Base-by-base conservation (phyloP, 2,888 invertebrate genomes). In the Choreutis nemorana region DNA sequence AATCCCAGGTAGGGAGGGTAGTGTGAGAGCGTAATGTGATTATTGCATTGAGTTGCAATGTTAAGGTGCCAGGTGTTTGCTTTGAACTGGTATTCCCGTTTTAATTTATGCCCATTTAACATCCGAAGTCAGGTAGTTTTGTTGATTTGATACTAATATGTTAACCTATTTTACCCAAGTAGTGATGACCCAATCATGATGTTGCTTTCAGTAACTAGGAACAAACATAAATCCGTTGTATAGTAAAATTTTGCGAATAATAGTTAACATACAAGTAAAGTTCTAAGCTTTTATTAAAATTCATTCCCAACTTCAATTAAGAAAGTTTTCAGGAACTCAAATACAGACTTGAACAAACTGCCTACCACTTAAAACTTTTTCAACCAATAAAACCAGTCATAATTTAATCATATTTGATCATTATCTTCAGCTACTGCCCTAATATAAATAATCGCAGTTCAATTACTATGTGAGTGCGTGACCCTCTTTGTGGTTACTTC, bases 371-470 rank as follows among this genome's bases (percentile, higher is more conserved):
- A n/a, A n/a, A n/a, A n/a, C n/a, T n/a, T n/a, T n/a, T n/a, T n/a
- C n/a, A n/a, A n/a, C n/a, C n/a, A n/a, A n/a, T n/a, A n/a, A n/a
- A n/a, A n/a, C n/a, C n/a, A n/a, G n/a, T n/a, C n/a, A n/a, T n/a
- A 18, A 18, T 18, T 5, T 18, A 6, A 18, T 18, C 5, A 18
- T 6, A 18, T 30, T 31, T 15, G 43, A 43, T 46, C 42, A 44
- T 48, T 55, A 56, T 59, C 53, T 52, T 34, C 39, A 37, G n/a
- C 32, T 31, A 40, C 42, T 40, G n/a, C 50, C 50, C 46, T 42
- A 55, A 42, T 50, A 56, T 53, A 61, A 61, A 62, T 55, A 64
- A 61, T 60, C 58, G 46, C 46, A 33, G 57, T 60, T 59, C 63
- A 62, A 70, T 64, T 62, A 64, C 40, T 41, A 15, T n/a, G n/a